Percentiles rank a stretch among this genome's conserved stretches.
These are phyloP conservation scores for Aleadryas rufinucha DNA, from an alignment of 2,113 vertebrate species.

Conservation along the genomic window DNA sequence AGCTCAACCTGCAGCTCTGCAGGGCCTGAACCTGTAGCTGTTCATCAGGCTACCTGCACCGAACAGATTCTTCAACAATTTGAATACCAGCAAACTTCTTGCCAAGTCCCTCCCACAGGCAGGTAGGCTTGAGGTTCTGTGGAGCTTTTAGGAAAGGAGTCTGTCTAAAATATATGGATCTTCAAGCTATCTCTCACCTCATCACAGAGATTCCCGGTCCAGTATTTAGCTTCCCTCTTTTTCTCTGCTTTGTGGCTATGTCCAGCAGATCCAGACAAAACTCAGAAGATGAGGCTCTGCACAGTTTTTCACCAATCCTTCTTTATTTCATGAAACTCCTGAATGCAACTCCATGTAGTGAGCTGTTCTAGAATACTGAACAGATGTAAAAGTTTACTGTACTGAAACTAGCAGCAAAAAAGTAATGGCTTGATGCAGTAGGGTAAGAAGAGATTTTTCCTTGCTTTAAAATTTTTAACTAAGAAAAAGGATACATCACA, in stretches of 20 bases:
- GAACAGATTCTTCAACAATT: background rate
- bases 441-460: background rate
- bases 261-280: background rate
- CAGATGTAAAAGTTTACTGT: background rate
- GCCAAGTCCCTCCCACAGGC: background rate
- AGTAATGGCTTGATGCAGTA: rapidly evolving
- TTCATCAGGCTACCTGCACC: background rate
- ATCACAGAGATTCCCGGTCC: background rate
- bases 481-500: background rate
- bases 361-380: background rate
- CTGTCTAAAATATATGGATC: background rate
- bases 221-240: background rate
- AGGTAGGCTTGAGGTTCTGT: background rate
- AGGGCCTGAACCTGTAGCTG: background rate
- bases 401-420: background rate
- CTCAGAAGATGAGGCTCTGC: background rate
- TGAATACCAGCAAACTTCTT: background rate
- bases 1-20: background rate
- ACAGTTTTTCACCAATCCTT: background rate
- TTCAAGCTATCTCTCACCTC: background rate
- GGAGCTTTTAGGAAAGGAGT: background rate
- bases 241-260: background rate
- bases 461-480: background rate
- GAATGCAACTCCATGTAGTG: background rate
- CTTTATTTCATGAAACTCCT: background rate